Base-by-base conservation (phyloP, 2,888 invertebrate species). In the Meteorus colon region DNA sequence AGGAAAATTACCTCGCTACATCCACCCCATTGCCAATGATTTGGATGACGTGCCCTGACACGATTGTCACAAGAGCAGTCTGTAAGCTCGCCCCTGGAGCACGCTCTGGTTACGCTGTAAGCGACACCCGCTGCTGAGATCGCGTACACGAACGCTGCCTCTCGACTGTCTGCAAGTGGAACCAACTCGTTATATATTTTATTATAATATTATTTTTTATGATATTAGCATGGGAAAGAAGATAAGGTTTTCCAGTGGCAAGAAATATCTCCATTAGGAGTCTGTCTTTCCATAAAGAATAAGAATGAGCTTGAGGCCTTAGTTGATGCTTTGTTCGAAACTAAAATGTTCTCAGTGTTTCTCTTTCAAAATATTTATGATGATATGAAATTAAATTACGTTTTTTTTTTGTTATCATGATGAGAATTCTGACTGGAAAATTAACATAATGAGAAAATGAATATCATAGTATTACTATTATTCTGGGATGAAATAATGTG, bases 21-120 rank as follows among this genome's bases (percentile, higher is more conserved):
- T 0, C 97, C 97, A 77, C 97, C 97, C 97, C 97, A 97, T 89
- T 97, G 95, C 95, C 95, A 95, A 83, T 94, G 94, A 79, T 94
- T 92, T 34, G 94, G 93, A n/a, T 93, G 93, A 79, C 90, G 90
- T 77, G 90, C 86, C 83, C 95, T 91, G n/a, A 95, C 94, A 70
- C 94, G 92, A 78, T 94, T 94, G 89, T 97, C 97, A 88, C 97
- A 97, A 55, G 96, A 95, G 89, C 97, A 97, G 86, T 96, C 96
- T 83, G 95, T 94, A 71, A 97, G 92, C 87, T 96, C 96, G 10
- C 96, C 96, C 81, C 94, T 93, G 73, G 96, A 95, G 90, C 97
- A 97, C 0, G 97, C 96, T 79, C 96, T 92, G 1, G 97, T 97
- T 63, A 97, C 94, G 34, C 96, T 94, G 90, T 96, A 97, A 71